Percentiles rank a stretch among this genome's conserved stretches.
These are phyloP conservation scores for Sarcophaga caerulescens DNA, from an alignment of 2,888 invertebrate species.

Conservation along the genomic window DNA sequence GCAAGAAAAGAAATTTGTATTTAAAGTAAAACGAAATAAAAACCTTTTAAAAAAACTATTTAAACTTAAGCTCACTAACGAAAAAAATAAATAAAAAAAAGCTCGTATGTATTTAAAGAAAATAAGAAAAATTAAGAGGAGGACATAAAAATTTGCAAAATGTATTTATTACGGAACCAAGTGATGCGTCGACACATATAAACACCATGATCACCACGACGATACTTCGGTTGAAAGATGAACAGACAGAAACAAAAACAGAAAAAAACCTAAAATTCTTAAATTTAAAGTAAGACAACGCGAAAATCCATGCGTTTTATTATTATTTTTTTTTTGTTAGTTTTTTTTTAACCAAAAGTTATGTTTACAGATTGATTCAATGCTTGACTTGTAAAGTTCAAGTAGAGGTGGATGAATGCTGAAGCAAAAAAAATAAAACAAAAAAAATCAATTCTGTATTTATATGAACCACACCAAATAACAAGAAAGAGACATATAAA, in stretches of 20 bases:
- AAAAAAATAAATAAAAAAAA: conserved; percentile 1
- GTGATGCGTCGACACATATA: conserved; percentile 74
- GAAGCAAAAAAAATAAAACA: conserved; percentile 3
- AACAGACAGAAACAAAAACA: conserved; percentile 14
- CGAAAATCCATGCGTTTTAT: conserved; percentile 54
- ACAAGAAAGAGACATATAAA: conserved; percentile 35
- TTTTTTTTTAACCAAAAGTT: conserved; percentile 23
- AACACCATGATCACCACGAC: conserved; percentile 60
- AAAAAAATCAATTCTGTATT: conserved; percentile 61
- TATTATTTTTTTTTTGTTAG: background rate
- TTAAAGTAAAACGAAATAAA: conserved; percentile 1
- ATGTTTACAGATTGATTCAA: conserved; percentile 70
- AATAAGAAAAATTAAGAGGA: conserved; percentile 74
- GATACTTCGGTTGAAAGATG: conserved; percentile 26
- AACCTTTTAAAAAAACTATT: conserved; percentile 24
- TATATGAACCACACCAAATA: conserved; percentile 54
- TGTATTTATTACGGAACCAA: conserved; percentile 79
- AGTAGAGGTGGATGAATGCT: conserved; percentile 59
- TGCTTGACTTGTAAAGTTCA: conserved; percentile 62
- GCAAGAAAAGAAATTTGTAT: conserved; percentile 56
- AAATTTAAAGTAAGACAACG: conserved; percentile 53
- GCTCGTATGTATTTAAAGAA: too few species aligned
- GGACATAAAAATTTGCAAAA: conserved; percentile 79
- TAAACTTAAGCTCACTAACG: conserved; percentile 1
- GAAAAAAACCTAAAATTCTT: conserved; percentile 8